These are phyloP conservation scores for Megaleporinus macrocephalus DNA, from an alignment of 2,113 vertebrate species.

Conservation along the genomic window DNA sequence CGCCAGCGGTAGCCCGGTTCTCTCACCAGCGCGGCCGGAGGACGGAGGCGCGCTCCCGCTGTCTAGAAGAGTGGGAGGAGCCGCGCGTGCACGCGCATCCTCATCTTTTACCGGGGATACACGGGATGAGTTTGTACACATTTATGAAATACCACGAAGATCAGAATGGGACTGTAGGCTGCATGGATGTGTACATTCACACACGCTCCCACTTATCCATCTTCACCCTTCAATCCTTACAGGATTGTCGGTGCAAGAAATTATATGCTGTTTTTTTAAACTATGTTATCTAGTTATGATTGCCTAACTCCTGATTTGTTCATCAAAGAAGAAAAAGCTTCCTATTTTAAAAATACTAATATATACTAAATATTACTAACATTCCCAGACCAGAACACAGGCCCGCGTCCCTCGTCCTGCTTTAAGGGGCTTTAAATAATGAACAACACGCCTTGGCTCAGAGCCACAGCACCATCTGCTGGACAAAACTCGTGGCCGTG, in stretches of 20 bases:
- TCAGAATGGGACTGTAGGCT: not conserved
- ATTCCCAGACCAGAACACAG: not conserved
- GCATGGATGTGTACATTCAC: not conserved
- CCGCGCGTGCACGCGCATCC: conserved; percentile 23
- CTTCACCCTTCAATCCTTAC: not conserved
- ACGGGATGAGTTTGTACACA: not conserved
- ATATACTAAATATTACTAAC: not conserved
- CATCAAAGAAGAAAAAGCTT: not conserved
- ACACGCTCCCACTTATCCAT: not conserved
- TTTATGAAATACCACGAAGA: not conserved
- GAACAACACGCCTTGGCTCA: not conserved
- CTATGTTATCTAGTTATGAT: not conserved
- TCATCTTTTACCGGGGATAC: not conserved
- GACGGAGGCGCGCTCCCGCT: conserved; percentile 64
- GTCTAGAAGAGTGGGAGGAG: conserved; percentile 45
- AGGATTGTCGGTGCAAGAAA: not conserved
- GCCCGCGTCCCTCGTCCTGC: not conserved
- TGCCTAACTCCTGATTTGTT: not conserved
- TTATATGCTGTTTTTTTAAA: not conserved
- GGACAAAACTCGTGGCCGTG: not conserved
- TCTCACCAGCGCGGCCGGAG: conserved; percentile 46
- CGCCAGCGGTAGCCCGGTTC: conserved; percentile 63
- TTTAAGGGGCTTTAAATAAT: not conserved
- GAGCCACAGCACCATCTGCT: conserved; percentile 4
- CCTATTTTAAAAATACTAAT: not conserved